Conservation (phyloP, 2,113 vertebrate species). For the Lamprotornis superbus region DNA sequence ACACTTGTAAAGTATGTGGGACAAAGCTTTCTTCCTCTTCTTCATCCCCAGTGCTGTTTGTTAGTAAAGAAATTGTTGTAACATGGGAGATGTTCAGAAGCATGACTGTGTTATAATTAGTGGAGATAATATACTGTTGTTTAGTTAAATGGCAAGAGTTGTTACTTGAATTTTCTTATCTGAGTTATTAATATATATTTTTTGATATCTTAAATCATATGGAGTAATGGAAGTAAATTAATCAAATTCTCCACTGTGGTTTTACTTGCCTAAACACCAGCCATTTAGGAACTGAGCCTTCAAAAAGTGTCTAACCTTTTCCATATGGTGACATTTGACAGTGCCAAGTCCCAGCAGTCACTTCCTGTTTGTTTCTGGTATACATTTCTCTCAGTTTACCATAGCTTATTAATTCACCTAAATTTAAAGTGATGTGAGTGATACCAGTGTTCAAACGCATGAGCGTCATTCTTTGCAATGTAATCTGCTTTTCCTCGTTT, state of each 20-base stretch:
- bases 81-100: not conserved
- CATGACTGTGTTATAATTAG: not conserved
- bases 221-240: constrained; percentile 33
- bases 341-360: constrained; percentile 47
- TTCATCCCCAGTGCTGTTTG: not conserved
- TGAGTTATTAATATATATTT: not conserved
- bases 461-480: not conserved
- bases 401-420: constrained; percentile 5
- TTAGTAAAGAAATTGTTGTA: not conserved
- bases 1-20: not conserved
- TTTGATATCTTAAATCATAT: not conserved
- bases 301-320: constrained; percentile 51
- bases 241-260: constrained; percentile 6
- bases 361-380: constrained; percentile 61
- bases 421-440: not conserved
- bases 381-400: not conserved
- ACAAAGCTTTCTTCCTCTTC: not conserved
- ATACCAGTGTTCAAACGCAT: not conserved
- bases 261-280: constrained; percentile 26
- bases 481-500: not conserved
- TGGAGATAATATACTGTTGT: not conserved
- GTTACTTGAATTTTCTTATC: not conserved
- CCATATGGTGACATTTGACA: constrained; percentile 54
- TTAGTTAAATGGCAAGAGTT: not conserved
- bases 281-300: constrained; percentile 27